A percentile compares a stretch with the other conserved stretches of the same genome.
Evolutionary conservation across 2,113 vertebrate species (phyloP).

Genomic region (Canis aureus): DNA sequence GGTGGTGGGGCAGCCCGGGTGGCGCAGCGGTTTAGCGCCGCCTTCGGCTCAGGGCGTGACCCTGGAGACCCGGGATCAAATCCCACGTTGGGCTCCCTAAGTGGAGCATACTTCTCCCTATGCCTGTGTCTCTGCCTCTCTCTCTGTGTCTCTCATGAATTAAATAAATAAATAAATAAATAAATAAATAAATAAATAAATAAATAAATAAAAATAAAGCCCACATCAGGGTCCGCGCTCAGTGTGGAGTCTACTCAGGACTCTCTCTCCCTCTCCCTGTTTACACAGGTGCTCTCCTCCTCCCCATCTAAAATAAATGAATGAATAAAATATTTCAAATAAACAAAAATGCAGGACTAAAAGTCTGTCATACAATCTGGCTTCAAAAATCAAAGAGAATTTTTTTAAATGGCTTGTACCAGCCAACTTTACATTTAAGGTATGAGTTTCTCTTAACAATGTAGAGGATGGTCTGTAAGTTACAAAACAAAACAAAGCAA

Average conservation of each 20-base stretch:
- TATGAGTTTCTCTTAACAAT: not conserved
- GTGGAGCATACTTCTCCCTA: too few relatives aligned
- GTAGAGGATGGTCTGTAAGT: not conserved
- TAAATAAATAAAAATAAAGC: too few relatives aligned
- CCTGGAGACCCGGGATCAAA: too few relatives aligned
- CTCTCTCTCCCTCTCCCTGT: not conserved
- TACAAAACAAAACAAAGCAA: not conserved
- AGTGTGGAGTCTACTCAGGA: not conserved
- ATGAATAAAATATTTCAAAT: not conserved
- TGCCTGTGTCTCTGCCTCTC: too few relatives aligned
- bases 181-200: too few relatives aligned
- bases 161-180: too few relatives aligned
- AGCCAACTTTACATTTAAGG: not conserved
- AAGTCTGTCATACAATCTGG: not conserved
- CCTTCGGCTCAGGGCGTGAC: too few relatives aligned
- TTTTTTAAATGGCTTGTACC: not conserved
- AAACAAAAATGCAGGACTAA: not conserved
- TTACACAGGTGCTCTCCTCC: not conserved
- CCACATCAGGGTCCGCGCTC: not conserved
- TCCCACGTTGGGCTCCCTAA: too few relatives aligned
- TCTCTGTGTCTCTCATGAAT: too few relatives aligned
- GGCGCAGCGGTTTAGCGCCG: too few relatives aligned
- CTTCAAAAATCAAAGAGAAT: slow-evolving; percentile 59
- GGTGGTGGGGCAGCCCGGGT: not conserved
- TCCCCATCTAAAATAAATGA: not conserved